Evolutionary conservation across 2,797 vertebrate genomes (phyloP), one percentile per base, ranked within the genome.

Genomic region (Gymnoscopelus braueri): DNA sequence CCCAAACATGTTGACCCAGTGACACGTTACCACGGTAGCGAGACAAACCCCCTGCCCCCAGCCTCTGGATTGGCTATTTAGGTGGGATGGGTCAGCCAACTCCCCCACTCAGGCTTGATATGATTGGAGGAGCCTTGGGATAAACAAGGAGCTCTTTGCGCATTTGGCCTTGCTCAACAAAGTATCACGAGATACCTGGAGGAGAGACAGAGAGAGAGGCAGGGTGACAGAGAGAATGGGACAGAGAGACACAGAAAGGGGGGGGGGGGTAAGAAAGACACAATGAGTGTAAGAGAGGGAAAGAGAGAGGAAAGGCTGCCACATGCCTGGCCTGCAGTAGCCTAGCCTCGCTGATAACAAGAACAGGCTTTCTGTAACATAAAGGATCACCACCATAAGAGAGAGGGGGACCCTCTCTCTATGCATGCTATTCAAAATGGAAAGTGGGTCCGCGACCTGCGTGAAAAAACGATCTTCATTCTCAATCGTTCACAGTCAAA

Each of bases 21-120:
- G 74, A 77, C 15, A 68, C 57, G 69, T 66, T 47, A 65, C 60
- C 24, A 44, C 61, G 57, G 64, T 68, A 82, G 79, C 68, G 24
- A 80, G 81, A 83, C 77, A 63, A 54, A 69, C 68, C 75, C 39
- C 77, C 65, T 51, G n/a, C 56, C 60, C 7, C 12, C 11, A 5
- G 68, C 55, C 19, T 58, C 19, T 61, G 58, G 86, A 93, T 94
- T 92, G 92, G 93, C 79, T 81, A 52, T 60, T 60, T n/a, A 57
- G 70, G 87, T 88, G 90, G 92, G 92, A 82, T 92, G 83, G 92
- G 86, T 78, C 65, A n/a, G 82, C 74, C 79, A 70, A 81, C 91
- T 80, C 90, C 91, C 88, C 80, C 81, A 72, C 72, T 83, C 78
- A 53, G 60, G 64, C 64, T 4, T 14, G 73, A 19, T 57, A 66